phyloP scores from a whole-genome alignment of 2,113 vertebrate genomes.

The Elachura formosa region DNA sequence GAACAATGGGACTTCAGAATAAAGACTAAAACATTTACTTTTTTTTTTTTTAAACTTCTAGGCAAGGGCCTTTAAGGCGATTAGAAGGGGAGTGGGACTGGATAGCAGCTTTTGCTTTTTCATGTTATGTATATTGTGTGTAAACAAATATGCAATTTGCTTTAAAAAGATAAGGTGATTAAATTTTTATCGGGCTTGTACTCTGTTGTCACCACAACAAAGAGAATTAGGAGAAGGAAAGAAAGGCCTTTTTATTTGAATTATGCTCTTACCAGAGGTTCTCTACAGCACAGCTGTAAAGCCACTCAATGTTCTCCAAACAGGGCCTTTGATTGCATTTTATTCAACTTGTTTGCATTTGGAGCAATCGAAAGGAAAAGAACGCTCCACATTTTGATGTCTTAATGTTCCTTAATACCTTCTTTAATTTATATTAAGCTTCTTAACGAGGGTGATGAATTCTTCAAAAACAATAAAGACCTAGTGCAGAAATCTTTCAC shows the following conservation, averaged over 20 bases:
- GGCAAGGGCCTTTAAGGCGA: conserved; percentile 44
- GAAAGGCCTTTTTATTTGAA: conserved; percentile 65
- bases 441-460: conserved; percentile 79
- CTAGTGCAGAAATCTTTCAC: conserved; percentile 68
- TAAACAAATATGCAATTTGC: conserved; percentile 83
- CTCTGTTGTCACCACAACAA: conserved; percentile 75
- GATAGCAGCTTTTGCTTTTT: conserved; percentile 58
- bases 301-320: conserved; percentile 68
- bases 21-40: conserved; percentile 44
- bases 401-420: conserved; percentile 82
- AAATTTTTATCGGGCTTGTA: conserved; percentile 77
- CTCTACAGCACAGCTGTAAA: conserved; percentile 70
- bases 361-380: conserved; percentile 64
- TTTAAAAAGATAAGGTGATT: conserved; percentile 83
- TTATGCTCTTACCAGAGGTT: conserved; percentile 61
- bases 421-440: conserved; percentile 84
- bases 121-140: conserved; percentile 65
- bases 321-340: conserved; percentile 75
- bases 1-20: conserved; percentile 65
- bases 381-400: conserved; percentile 77
- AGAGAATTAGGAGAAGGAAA: conserved; percentile 72
- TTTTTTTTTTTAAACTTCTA: not conserved
- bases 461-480: conserved; percentile 81
- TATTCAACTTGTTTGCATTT: conserved; percentile 74
- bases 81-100: conserved; percentile 41